Evolutionary conservation across 2,797 vertebrate genomes (phyloP), one percentile per base, ranked within the genome.

Genomic region (Coreius guichenoti): DNA sequence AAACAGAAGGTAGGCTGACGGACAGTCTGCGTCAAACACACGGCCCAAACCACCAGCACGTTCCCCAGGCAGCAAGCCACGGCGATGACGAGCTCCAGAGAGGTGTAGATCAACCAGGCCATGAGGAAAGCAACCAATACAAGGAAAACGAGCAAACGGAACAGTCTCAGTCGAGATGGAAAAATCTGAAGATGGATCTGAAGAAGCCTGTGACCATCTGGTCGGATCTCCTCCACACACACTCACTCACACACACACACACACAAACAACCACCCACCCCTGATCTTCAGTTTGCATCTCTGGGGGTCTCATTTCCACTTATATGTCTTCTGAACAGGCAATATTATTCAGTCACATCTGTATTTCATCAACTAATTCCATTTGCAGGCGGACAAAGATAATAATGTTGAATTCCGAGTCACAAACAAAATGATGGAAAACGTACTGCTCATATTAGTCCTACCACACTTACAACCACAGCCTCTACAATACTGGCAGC

Each of bases 1-100:
- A 97, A 97, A 74, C 94, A 96, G 89, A 96, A 95, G 0, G 95
- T 97, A 0, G 94, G 94, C 83, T 95, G 95, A 69, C 91, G 92
- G 8, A 95, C 90, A 0, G 90, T 91, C 17, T 89, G 88, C 75
- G 93, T 95, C 23, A 92, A 23, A 29, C 93, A 95, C 90, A 96
- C 93, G 0, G 91, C 96, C 90, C 94, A 96, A 84, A 97, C 91
- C 76, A 97, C 96, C 89, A 97, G 85, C 65, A 91, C 8, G 0
- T 97, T 98, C 16, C 97, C 97, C 83, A 96, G 81, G 89, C 92
- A 94, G 84, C 94, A 94, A 8, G 90, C 87, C 65, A 88, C 67
- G 0, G 90, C 91, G 6, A 94, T 90, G 80, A 93, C 33, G 45
- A 90, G 86, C 81, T 94, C 93, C 3, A 94, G 84, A 0, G 63